phyloP scores from a whole-genome alignment of 2,888 invertebrate species.

The Acanthosoma haemorrhoidale region DNA sequence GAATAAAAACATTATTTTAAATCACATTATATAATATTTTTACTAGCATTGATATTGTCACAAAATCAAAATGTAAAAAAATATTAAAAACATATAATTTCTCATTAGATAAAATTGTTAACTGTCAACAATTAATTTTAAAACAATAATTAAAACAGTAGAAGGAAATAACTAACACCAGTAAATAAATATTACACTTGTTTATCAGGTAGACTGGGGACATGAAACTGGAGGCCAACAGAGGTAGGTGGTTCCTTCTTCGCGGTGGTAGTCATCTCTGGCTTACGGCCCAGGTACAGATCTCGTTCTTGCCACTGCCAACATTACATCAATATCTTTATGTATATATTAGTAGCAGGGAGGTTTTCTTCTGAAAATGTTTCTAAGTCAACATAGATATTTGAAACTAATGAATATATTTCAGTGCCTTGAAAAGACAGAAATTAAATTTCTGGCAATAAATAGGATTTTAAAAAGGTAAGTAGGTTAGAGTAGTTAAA shows the following conservation, averaged over 20 bases:
- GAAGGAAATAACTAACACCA: neutral
- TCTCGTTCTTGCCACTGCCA: constrained; percentile 53
- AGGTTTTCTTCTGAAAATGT: too few relatives aligned
- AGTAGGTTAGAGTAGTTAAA: too few relatives aligned
- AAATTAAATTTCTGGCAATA: too few relatives aligned
- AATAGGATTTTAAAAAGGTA: too few relatives aligned
- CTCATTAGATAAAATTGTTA: too few relatives aligned
- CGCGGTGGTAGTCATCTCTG: constrained; percentile 31
- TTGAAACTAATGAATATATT: too few relatives aligned
- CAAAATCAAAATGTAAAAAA: too few relatives aligned
- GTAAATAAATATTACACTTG: neutral
- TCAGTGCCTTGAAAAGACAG: too few relatives aligned
- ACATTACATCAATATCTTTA: neutral
- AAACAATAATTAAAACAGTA: neutral
- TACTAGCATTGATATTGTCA: too few relatives aligned
- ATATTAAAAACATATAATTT: too few relatives aligned
- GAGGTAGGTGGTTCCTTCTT: neutral
- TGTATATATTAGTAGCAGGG: neutral
- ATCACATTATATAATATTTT: too few relatives aligned
- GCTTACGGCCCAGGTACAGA: constrained; percentile 52
- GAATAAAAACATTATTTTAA: too few relatives aligned
- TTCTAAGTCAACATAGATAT: neutral
- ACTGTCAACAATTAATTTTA: neutral
- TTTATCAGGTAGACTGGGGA: neutral
- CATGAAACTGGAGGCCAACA: neutral